phyloP scores from a whole-genome alignment of 2,113 vertebrate species.

The Salvelinus alpinus region DNA sequence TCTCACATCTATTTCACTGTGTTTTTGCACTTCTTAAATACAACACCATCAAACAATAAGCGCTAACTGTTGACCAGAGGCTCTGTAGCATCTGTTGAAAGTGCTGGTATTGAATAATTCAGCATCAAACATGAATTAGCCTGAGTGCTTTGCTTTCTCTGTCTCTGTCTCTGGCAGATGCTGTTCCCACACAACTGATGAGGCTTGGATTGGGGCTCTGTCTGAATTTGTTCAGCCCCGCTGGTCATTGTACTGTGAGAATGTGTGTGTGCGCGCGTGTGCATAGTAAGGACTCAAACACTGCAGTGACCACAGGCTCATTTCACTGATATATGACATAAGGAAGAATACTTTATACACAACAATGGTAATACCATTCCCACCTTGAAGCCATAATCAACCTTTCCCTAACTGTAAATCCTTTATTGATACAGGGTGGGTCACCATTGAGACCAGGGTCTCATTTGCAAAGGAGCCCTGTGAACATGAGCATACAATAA shows the following conservation, averaged over 20 bases:
- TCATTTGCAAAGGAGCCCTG: no score
- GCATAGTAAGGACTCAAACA: background rate
- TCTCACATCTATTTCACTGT: background rate
- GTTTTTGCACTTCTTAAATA: background rate
- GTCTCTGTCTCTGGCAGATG: conserved; percentile 2
- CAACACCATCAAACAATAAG: conserved; percentile 8
- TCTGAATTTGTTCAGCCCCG: background rate
- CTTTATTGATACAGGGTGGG: no score
- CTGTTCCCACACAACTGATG: conserved; percentile 18
- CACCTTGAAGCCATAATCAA: conserved; percentile 60
- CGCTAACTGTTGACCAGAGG: conserved; percentile 23
- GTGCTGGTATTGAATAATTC: conserved; percentile 54
- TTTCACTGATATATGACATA: conserved; percentile 44
- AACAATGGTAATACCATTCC: conserved; percentile 56
- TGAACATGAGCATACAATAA: no score
- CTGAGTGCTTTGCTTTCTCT: conserved; percentile 33
- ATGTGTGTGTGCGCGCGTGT: background rate
- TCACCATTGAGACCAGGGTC: no score
- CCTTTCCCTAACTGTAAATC: conserved; percentile 46
- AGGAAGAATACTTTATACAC: conserved; percentile 14
- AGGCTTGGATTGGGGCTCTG: background rate
- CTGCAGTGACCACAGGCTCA: background rate
- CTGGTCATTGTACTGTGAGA: conserved; percentile 24
- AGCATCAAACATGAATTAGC: conserved; percentile 36
- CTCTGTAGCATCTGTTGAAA: conserved; percentile 43